Base-by-base conservation (phyloP, 53 echinoderm and acorn worm species). In the Luidia sarsii region DNA sequence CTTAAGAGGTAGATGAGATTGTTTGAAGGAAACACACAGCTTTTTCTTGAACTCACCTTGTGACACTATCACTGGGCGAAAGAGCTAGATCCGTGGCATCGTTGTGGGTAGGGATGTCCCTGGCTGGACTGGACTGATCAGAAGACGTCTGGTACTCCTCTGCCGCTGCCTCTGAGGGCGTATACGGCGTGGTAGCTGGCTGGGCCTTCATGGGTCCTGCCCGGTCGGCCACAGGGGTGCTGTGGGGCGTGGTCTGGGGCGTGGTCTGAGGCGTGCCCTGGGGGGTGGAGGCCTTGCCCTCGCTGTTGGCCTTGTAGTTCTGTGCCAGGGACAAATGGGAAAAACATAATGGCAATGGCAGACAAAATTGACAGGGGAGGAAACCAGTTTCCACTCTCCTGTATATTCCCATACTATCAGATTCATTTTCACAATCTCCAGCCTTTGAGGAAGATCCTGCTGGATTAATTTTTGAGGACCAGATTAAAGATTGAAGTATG, bases 251-350 rank as follows among this genome's bases (percentile, higher is more conserved):
- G 82, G 64, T 23, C 31, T 74, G 81, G 54, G 86, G 90, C 33
- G 90, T 86, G 82, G 53, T 18, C 75, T 85, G 90, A 21, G 72
- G 90, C 25, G 90, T 90, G 70, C 62, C 50, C 56, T 80, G 81
- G 13, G 80, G 87, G 14, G 87, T 87, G 54, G 43, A 34, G 20
- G 89, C 22, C 51, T 88, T 92, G 24, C 88, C 88, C 33, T 88
- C 92, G 15, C 88, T 88, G 22, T 79, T 68, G 0, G 83, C 88
- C 67, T 85, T 67, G 75, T 79, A 92, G 74, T 80, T 73, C 92
- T 92, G 85, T 33, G 28, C 31, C 33, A 25, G n/a, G n/a, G n/a
- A n/a, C n/a, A n/a, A n/a, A n/a, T n/a, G n/a, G n/a, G n/a, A n/a
- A n/a, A n/a, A n/a, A n/a, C n/a, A n/a, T n/a, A n/a, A n/a, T n/a